These are phyloP conservation scores for Leptura quadrifasciata DNA, from an alignment of 2,888 invertebrate species.

Conservation along the genomic window DNA sequence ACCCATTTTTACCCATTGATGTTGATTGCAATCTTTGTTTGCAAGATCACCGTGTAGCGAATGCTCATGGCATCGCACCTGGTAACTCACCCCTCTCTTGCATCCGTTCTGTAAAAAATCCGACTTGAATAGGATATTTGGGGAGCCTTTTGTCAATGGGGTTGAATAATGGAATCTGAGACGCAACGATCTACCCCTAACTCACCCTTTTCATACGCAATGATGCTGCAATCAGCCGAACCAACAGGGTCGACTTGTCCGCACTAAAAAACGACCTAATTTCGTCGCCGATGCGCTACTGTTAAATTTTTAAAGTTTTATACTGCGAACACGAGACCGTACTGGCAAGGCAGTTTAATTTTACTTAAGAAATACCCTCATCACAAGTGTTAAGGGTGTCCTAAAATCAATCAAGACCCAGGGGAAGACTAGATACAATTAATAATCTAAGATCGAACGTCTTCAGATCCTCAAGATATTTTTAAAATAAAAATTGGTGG, in stretches of 20 bases:
- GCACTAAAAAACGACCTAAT: constrained; percentile 32
- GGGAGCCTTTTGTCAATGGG: constrained; percentile 72
- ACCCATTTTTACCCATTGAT: constrained; percentile 69
- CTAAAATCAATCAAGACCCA: no score
- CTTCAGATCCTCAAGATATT: no score
- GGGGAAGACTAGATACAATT: no score
- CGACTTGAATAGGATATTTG: constrained; percentile 72
- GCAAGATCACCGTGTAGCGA: constrained; percentile 71
- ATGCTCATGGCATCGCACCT: constrained; percentile 70
- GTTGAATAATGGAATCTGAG: constrained; percentile 74
- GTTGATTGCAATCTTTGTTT: constrained; percentile 73
- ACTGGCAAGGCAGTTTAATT: background rate
- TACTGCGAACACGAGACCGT: background rate
- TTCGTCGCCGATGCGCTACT: background rate
- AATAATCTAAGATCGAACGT: no score
- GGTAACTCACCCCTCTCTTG: constrained; percentile 72
- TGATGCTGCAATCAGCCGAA: constrained; percentile 69
- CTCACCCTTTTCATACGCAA: constrained; percentile 72
- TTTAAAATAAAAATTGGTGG: no score
- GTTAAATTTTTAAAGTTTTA: background rate
- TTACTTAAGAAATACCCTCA: background rate
- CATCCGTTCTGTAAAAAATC: constrained; percentile 70
- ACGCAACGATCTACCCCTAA: constrained; percentile 72
- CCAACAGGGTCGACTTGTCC: constrained; percentile 56
- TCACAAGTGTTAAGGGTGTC: background rate